Conservation (phyloP, 2,113 vertebrate genomes). For the sheep (Ovis aries) region ARS-UI_Ramb_v3.0 NC_056070.1:14309501-14310000, state of each 20-base stretch:
- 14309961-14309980: slow-evolving; percentile 61
- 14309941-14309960: slow-evolving; percentile 81
- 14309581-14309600: neutral
- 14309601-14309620: neutral
- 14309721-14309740: neutral
- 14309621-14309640: neutral
- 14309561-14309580: neutral
- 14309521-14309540: neutral
- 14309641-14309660: neutral
- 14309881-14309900: slow-evolving; percentile 58
- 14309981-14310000: neutral
- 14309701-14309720: neutral
- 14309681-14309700: neutral
- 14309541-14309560: neutral
- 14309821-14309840: neutral
- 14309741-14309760: neutral
- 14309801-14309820: neutral
- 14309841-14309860: neutral
- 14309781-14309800: neutral
- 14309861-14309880: neutral
- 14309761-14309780: neutral
- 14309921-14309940: slow-evolving; percentile 68
- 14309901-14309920: slow-evolving; percentile 73
- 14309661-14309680: neutral
- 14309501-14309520: neutral